Conservation (phyloP, 2,888 invertebrate genomes). For the Lasioglossum oenotherae region DNA sequence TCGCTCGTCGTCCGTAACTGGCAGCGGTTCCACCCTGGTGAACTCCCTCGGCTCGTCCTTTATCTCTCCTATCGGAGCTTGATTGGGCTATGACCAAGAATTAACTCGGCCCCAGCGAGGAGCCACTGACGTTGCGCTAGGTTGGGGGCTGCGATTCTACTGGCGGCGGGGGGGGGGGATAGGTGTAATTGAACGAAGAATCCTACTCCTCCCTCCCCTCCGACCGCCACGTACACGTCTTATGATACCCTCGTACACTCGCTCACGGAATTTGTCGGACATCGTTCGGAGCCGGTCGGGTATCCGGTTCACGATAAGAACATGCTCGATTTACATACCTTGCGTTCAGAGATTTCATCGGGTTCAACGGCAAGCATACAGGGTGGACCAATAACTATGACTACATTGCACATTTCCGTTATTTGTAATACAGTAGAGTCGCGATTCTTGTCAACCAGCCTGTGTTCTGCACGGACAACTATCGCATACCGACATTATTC, state of each 20-base stretch:
- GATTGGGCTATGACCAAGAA: constrained; percentile 66
- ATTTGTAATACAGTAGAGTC: too few species aligned
- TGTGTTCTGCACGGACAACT: too few species aligned
- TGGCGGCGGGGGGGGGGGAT: constrained; percentile 5
- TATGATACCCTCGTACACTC: not conserved
- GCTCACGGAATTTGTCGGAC: constrained; percentile 15
- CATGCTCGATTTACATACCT: not conserved
- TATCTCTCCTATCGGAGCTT: constrained; percentile 61
- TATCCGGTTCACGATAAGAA: not conserved
- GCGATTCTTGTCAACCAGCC: too few species aligned
- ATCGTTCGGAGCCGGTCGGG: not conserved
- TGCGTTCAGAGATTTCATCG: not conserved
- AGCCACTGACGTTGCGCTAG: constrained; percentile 26
- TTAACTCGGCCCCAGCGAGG: constrained; percentile 45
- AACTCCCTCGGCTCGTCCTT: constrained; percentile 59
- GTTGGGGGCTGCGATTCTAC: not conserved
- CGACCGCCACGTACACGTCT: constrained; percentile 4
- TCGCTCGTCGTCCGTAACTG: constrained; percentile 72
- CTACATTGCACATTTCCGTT: not conserved
- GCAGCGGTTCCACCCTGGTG: constrained; percentile 70
- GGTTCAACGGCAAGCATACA: not conserved
- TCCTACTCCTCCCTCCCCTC: not conserved
- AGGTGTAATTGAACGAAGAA: constrained; percentile 38
- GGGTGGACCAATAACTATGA: not conserved
- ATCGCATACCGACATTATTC: too few species aligned